Conservation (phyloP, 1,140 invertebrate genomes). For the Tribolium madens region DNA sequence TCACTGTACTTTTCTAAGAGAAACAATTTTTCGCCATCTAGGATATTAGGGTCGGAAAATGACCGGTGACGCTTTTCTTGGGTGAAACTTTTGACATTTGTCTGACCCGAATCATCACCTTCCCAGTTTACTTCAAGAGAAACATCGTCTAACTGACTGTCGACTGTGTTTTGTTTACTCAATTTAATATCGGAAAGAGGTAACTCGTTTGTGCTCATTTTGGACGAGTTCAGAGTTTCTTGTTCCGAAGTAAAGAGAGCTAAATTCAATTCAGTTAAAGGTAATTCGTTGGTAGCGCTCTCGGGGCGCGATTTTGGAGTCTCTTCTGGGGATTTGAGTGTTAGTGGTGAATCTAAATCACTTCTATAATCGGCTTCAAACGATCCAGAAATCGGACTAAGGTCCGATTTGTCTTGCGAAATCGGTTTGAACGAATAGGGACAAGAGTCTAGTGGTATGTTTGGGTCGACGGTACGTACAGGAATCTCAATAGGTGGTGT, state of each 20-base stretch:
- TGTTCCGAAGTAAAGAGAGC: slow-evolving; percentile 60
- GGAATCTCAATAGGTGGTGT: slow-evolving; percentile 51
- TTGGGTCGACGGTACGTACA: slow-evolving; percentile 46
- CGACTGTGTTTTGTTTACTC: slow-evolving; percentile 51
- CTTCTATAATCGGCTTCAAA: slow-evolving; percentile 58
- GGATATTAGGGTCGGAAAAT: slow-evolving; percentile 64
- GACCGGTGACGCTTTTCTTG: slow-evolving; percentile 58
- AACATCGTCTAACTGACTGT: slow-evolving; percentile 56
- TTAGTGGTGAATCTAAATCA: slow-evolving; percentile 56
- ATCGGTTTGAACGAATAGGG: slow-evolving; percentile 24
- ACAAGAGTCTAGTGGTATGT: neutral
- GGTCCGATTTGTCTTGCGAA: slow-evolving; percentile 46
- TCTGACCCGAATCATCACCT: slow-evolving; percentile 40
- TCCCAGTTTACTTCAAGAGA: slow-evolving; percentile 61
- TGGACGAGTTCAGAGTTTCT: slow-evolving; percentile 65
- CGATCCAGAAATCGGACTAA: slow-evolving; percentile 63
- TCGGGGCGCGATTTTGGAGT: slow-evolving; percentile 44
- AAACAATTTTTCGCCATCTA: slow-evolving; percentile 57
- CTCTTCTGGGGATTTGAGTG: slow-evolving; percentile 35
- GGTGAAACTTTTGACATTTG: neutral
- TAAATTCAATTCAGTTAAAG: slow-evolving; percentile 64
- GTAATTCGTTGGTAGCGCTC: slow-evolving; percentile 68
- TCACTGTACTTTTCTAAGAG: slow-evolving; percentile 57
- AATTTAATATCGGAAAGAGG: slow-evolving; percentile 70
- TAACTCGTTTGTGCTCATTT: slow-evolving; percentile 70